A percentile compares a stretch with the other conserved stretches of the same genome.
phyloP scores from a whole-genome alignment of 1,140 invertebrate species.

The Nylanderia fulva region DNA sequence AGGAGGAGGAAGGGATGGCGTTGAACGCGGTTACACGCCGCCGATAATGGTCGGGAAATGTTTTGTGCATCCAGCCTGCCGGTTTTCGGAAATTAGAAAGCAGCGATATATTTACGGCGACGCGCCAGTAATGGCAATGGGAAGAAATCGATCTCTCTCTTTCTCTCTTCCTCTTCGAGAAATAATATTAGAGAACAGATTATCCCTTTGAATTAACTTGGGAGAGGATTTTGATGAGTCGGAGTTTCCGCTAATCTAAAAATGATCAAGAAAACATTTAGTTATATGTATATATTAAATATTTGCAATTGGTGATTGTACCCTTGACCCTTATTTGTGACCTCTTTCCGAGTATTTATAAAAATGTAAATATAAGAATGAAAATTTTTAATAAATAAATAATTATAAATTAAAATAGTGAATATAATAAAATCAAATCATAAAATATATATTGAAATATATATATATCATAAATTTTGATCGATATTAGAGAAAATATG shows the following conservation, averaged over 20 bases:
- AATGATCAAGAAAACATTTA: no score
- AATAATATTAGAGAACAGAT: background rate
- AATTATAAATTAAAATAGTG: no score
- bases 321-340: background rate
- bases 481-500: background rate
- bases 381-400: background rate
- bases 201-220: background rate
- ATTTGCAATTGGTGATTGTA: background rate
- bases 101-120: constrained; percentile 42
- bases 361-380: background rate
- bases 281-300: background rate
- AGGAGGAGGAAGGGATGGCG: constrained; percentile 37
- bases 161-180: background rate
- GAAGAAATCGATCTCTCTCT: constrained; percentile 41
- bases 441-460: background rate
- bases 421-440: no score
- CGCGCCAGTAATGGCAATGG: constrained; percentile 19
- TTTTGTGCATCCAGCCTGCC: constrained; percentile 63
- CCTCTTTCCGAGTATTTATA: background rate
- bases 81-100: constrained; percentile 68
- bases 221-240: background rate
- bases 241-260: background rate
- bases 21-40: constrained; percentile 66
- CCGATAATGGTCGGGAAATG: constrained; percentile 70
- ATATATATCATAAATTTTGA: background rate